Evolutionary conservation across 2,797 vertebrate species (phyloP), one percentile per base, ranked within the genome.

Genomic region (Siniperca undulata): DNA sequence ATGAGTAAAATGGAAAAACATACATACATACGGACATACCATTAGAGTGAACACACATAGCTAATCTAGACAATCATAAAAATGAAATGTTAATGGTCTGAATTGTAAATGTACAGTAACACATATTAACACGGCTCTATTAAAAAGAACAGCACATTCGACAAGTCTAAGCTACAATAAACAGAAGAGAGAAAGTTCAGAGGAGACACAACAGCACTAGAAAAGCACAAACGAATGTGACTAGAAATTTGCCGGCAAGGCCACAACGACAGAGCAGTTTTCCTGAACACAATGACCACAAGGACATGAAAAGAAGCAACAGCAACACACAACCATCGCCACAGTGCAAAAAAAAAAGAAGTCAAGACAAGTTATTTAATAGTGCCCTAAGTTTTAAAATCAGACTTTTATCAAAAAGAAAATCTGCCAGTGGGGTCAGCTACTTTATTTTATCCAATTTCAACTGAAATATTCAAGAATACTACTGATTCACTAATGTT

Each of bases 321-420:
- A 74, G 59, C 56, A 80, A 64, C 53, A 70, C 79, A 78, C 19
- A 30, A 81, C 42, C 50, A 44, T 19, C 36, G 46, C n/a, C 64
- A 75, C 69, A 67, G 52, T 53, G 44, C 64, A 77, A 79, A 68
- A 70, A 68, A 66, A 27, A 13, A 48, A 44, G 20, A 20, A 4
- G 59, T 55, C 20, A 53, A 34, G 46, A 48, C 22, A 46, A 13
- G 36, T 24, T 8, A 62, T 22, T 27, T 16, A 40, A 48, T 69
- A 46, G 1, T 38, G 19, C 20, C 22, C 17, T 14, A 38, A 1
- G 19, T 38, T 60, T 50, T 61, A 9, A 46, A 48, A 50, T 42
- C 7, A 36, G 10, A 38, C 20, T 61, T 66, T 46, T 53, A 44
- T 34, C 20, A 64, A 50, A 67, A 67, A 24, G 36, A 52, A 66